Percentiles rank a stretch among this genome's conserved stretches.
Conservation (phyloP, 2,113 vertebrate genomes). For the Scytalopus superciliaris region DNA sequence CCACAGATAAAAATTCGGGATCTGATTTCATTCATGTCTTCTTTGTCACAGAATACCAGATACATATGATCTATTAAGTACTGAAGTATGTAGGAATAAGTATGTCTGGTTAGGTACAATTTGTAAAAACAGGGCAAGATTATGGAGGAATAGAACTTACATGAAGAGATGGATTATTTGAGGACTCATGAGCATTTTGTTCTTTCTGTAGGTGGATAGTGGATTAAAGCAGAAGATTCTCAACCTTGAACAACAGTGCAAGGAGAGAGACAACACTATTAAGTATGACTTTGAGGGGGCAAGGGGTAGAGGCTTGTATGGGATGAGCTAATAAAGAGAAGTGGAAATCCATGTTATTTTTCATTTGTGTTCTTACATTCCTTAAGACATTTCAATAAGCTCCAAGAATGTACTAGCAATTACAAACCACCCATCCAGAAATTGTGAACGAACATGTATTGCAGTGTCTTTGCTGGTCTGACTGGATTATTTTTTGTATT, state of each 20-base stretch:
- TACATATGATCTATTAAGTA: neutral
- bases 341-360: neutral
- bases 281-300: constrained; percentile 68
- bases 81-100: neutral
- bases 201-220: constrained; percentile 78
- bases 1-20: neutral
- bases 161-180: neutral
- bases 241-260: constrained; percentile 89
- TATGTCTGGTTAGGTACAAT: neutral
- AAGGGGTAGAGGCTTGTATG: neutral
- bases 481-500: neutral
- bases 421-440: neutral
- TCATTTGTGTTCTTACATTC: neutral
- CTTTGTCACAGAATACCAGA: neutral
- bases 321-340: neutral
- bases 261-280: constrained; percentile 85
- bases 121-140: neutral
- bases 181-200: neutral
- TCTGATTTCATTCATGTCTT: neutral
- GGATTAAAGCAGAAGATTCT: constrained; percentile 89
- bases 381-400: neutral
- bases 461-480: neutral
- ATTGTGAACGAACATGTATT: neutral
- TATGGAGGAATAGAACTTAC: neutral
- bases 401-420: neutral